Evolutionary conservation across 2,797 vertebrate species (phyloP).

Genomic region (Pagetopsis macropterus): DNA sequence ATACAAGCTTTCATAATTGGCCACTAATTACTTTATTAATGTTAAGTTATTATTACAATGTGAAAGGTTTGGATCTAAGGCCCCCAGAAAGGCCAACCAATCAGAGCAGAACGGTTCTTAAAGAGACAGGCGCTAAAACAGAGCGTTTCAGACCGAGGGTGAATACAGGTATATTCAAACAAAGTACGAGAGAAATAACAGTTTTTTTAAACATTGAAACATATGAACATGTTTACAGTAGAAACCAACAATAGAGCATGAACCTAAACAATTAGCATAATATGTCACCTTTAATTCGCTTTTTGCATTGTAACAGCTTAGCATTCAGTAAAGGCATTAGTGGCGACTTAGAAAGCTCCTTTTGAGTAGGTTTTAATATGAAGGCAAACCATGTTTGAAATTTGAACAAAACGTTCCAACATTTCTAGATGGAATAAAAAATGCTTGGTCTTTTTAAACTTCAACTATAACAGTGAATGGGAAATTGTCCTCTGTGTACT

Average conservation of each 20-base stretch:
- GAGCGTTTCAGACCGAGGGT: too few relatives aligned
- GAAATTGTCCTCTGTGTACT: neutral
- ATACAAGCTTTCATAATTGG: neutral
- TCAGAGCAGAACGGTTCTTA: too few relatives aligned
- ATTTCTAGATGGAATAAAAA: slow-evolving; percentile 14
- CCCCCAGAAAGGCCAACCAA: too few relatives aligned
- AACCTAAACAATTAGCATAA: too few relatives aligned
- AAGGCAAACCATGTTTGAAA: slow-evolving; percentile 6
- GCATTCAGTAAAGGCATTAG: slow-evolving; percentile 4
- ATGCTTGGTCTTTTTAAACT: neutral
- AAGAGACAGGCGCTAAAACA: too few relatives aligned
- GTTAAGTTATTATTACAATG: neutral
- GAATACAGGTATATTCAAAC: too few relatives aligned
- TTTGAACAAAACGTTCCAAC: neutral
- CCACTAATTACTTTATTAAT: slow-evolving; percentile 20
- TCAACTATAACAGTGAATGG: neutral
- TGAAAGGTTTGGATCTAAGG: too few relatives aligned
- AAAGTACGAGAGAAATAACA: too few relatives aligned
- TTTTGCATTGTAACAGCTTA: neutral
- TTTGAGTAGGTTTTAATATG: neutral
- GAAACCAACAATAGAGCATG: too few relatives aligned
- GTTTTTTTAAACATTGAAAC: too few relatives aligned
- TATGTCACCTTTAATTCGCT: neutral
- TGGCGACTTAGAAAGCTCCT: neutral
- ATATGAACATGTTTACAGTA: too few relatives aligned